phyloP scores from a whole-genome alignment of 2,888 invertebrate genomes.

The Ischnus inquisitorius region DNA sequence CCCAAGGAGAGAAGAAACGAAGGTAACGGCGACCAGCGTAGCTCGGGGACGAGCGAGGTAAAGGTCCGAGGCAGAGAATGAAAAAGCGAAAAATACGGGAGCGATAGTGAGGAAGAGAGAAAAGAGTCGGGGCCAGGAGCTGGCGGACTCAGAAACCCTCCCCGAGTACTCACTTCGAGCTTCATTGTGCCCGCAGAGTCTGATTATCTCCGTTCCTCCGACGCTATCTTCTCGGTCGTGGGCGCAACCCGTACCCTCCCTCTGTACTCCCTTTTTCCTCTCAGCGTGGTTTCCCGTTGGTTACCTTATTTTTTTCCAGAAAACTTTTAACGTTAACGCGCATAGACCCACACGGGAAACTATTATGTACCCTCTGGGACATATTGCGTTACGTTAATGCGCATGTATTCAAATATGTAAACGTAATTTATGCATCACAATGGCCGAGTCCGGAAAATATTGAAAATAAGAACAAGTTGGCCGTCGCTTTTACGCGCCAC shows the following conservation, averaged over 20 bases:
- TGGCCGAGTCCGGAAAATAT: not conserved
- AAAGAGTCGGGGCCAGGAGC: not conserved
- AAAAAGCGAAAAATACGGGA: not conserved
- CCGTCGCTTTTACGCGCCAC: not conserved
- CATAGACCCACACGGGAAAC: not conserved
- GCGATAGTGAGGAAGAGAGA: not conserved
- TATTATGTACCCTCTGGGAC: not conserved
- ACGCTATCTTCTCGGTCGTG: constrained; percentile 51
- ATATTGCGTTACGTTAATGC: not conserved
- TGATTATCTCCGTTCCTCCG: constrained; percentile 38
- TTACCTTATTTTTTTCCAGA: constrained; percentile 24
- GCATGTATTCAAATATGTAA: not conserved
- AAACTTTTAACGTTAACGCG: constrained; percentile 23
- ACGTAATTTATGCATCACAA: not conserved
- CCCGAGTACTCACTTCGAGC: constrained; percentile 26
- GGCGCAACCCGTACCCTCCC: not conserved
- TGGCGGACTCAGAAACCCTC: constrained; percentile 16
- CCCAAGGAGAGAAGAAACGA: not conserved
- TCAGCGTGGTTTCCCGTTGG: constrained; percentile 19
- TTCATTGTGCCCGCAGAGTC: constrained; percentile 57
- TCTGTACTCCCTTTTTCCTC: not conserved
- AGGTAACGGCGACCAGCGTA: not conserved
- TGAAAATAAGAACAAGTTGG: not conserved
- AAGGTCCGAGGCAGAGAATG: not conserved
- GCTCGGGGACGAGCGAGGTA: not conserved